A percentile compares a stretch with the other conserved stretches of the same genome.
Conservation (phyloP, 2,797 vertebrate genomes). For the Valencia hispanica region DNA sequence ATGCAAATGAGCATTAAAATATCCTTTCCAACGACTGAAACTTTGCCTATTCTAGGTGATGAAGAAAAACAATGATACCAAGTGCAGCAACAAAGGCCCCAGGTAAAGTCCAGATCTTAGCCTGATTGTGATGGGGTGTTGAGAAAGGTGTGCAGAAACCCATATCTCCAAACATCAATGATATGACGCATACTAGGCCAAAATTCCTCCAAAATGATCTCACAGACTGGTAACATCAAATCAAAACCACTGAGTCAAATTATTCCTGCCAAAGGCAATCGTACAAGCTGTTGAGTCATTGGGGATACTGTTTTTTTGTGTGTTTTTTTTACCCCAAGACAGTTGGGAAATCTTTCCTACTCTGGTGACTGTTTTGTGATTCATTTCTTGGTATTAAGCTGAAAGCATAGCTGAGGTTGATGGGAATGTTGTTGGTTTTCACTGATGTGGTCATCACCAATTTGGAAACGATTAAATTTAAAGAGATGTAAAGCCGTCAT, state of each 20-base stretch:
- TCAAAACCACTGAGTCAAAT: not conserved
- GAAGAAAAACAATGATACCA: not conserved
- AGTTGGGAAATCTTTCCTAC: not conserved
- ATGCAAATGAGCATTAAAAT: not conserved
- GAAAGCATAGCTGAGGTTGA: constrained; percentile 12
- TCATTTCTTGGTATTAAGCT: not conserved
- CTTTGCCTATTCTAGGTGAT: not conserved
- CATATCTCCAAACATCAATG: not conserved
- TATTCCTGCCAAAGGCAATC: not conserved
- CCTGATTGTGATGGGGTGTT: no score
- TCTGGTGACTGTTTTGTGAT: not conserved
- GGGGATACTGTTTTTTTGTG: not conserved
- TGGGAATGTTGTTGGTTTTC: constrained; percentile 3
- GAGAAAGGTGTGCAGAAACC: not conserved
- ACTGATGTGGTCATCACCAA: constrained; percentile 12
- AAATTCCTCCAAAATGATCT: not conserved
- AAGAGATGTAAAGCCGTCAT: constrained; percentile 3
- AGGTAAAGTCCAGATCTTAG: no score
- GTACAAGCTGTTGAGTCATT: not conserved
- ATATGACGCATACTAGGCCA: not conserved
- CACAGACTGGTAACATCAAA: not conserved
- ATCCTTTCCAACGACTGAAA: not conserved
- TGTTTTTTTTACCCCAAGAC: not conserved
- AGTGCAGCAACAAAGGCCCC: not conserved
- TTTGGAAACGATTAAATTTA: constrained; percentile 1